A percentile compares a stretch with the other conserved stretches of the same genome.
phyloP scores from a whole-genome alignment of 2,888 invertebrate species.

The Odontothrips loti region DNA sequence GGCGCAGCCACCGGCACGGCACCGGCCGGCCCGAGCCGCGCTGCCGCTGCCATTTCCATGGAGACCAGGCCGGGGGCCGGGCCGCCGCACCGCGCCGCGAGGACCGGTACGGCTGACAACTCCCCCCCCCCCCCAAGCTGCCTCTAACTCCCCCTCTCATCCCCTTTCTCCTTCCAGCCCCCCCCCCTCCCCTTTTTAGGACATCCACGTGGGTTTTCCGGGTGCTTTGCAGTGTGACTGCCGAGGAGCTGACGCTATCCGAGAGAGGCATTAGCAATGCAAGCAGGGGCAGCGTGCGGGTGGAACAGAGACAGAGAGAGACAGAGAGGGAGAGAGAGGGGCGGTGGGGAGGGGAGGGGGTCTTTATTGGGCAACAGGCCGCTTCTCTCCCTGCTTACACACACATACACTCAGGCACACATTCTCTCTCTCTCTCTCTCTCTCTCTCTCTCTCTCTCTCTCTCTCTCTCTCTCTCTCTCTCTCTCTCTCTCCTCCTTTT shows the following conservation, averaged over 20 bases:
- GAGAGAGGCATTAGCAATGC: slow-evolving; percentile 31
- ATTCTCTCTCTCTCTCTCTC: background rate
- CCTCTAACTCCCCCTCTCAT: background rate
- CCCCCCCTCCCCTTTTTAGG: background rate
- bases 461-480: no score
- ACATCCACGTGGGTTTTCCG: slow-evolving; percentile 35
- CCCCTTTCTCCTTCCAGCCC: background rate
- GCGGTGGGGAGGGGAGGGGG: no score
- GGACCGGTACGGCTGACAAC: background rate
- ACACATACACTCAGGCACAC: slow-evolving; percentile 10
- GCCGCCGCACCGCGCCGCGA: background rate
- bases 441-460: no score
- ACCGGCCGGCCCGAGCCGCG: no score
- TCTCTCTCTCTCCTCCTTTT: no score
- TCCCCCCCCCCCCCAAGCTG: background rate
- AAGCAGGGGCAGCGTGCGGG: background rate
- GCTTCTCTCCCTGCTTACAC: background rate
- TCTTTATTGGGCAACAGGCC: background rate
- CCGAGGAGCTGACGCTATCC: slow-evolving; percentile 32
- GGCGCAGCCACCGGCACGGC: background rate
- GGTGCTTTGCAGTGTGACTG: slow-evolving; percentile 38
- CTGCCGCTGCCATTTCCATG: background rate
- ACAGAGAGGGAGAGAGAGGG: no score
- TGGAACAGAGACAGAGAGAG: no score
- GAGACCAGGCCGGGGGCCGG: no score